phyloP scores from a whole-genome alignment of 2,797 vertebrate genomes.

The Enteromius treurensis region DNA sequence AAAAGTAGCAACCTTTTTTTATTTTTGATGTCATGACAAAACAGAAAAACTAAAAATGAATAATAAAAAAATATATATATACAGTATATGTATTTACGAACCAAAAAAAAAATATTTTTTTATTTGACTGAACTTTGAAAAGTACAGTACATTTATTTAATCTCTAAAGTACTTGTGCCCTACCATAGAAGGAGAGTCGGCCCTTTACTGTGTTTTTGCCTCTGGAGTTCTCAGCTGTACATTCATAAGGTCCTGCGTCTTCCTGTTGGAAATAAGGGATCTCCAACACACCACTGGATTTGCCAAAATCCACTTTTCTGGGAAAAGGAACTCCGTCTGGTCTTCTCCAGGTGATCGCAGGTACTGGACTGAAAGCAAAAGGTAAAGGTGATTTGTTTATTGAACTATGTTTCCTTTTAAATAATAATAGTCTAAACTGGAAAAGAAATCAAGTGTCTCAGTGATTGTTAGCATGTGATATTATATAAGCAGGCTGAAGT shows the following conservation, averaged over 20 bases:
- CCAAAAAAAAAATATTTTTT: no score
- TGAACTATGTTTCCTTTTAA: conserved; percentile 1
- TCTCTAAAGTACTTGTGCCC: conserved; percentile 55
- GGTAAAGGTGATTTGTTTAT: neutral
- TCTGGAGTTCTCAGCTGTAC: conserved; percentile 90
- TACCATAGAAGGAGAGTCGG: conserved; percentile 92
- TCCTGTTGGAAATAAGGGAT: conserved; percentile 95
- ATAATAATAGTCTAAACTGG: neutral
- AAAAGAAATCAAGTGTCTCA: neutral
- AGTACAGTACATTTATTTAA: neutral
- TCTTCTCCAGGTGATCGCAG: conserved; percentile 89
- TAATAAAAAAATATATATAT: no score
- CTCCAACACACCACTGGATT: conserved; percentile 88
- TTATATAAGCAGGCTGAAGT: neutral
- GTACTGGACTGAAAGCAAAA: conserved; percentile 82
- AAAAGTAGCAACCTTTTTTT: neutral
- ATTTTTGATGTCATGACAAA: no score
- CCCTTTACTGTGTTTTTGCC: conserved; percentile 89
- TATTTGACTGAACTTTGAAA: neutral
- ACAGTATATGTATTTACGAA: no score
- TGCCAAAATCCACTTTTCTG: conserved; percentile 88
- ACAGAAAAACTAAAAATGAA: no score
- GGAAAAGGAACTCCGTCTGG: conserved; percentile 85
- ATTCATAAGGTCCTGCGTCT: conserved; percentile 90
- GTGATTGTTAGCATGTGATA: neutral